Base-by-base conservation (phyloP, 2,113 vertebrate species). In the Crocuta crocuta region DNA sequence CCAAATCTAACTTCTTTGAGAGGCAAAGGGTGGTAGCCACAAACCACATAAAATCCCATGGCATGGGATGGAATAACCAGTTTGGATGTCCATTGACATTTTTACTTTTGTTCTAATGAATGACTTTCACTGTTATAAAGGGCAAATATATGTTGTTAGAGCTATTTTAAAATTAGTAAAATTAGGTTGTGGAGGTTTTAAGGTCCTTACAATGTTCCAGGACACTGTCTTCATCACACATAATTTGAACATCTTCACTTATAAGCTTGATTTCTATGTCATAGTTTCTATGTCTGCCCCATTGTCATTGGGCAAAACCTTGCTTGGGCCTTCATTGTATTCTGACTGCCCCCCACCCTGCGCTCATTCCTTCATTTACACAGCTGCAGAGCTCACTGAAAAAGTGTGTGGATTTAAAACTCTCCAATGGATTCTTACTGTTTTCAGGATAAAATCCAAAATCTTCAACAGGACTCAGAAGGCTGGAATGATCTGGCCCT, bases 161-260 rank as follows among this genome's bases (percentile, higher is more conserved):
- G 10, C 66, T 89, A 65, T 90, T 92, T 96, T 90, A 86, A 94
- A 92, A 73, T 73, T 48, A 85, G 17, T 35, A 50, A 89, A 71
- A 86, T 50, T 61, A 74, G 43, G 23, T n/a, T 65, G 63, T 76
- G 1, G 4, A 76, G 70, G 81, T 81, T 79, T 92, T 66, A 70
- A 90, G 66, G 16, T 50, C 31, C 31, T 94, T 74, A 79, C 31
- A 61, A 39, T 84, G 68, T 92, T 90, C 31, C 10, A 89, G 61
- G 79, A 61, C 53, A 35, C 61, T 55, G 19, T 45, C 50, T 76
- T 74, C 73, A 68, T 79, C 43, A 19, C 63, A 66, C 9, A 39
- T 4, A 50, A 70, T 16, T 82, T 31, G 70, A 35, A 55, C 1
- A 21, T 68, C 53, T 89, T 91, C 33, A 28, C 10, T 79, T 68